Base-by-base conservation (phyloP, 2,888 invertebrate species). In the Volucella inflata region DNA sequence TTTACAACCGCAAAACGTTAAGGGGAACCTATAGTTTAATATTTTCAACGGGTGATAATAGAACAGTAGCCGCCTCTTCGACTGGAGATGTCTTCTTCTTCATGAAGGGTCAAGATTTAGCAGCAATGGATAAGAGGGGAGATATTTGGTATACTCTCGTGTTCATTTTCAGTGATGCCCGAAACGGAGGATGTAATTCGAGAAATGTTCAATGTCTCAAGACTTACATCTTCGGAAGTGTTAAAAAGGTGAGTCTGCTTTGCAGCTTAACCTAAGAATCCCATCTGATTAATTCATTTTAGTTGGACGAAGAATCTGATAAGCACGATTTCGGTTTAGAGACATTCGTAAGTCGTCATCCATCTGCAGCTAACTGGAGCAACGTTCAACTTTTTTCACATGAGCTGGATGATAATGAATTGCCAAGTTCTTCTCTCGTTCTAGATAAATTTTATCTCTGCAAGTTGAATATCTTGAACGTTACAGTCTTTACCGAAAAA, bases 131-230 rank as follows among this genome's bases (percentile, higher is more conserved):
- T 1, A 6, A 11, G 38, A 76, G 81, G 14, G 46, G 62, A n/a
- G 44, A 21, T 1, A 46, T 55, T 12, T 71, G 81, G 60, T n/a
- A 85, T 10, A 72, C 11, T 44, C 76, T 80, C 11, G 67, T 46
- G 0, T 85, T 85, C 8, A 46, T 85, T 76, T 85, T 85, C 38
- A 80, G 51, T 17, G 85, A 85, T 44, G 85, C 85, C 14, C 85
- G 81, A 14, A 65, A 67, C 12, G 85, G 80, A 10, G 60, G 51
- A 0, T 85, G 85, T 57, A 76, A 80, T 10, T 51, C 42, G 21
- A 51, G 16, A 8, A 21, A 8, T 1, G 62, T 9, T 44, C 10
- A 55, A 9, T 85, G 85, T 14, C 1, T 62, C 1, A 75, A 67
- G 38, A 44, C 60, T 8, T 51, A 80, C 40, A 76, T 85, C 11